A percentile compares a stretch with the other conserved stretches of the same genome.
These are phyloP conservation scores for Sternarchorhynchus goeldii DNA, from an alignment of 2,797 vertebrate species.

Conservation along the genomic window DNA sequence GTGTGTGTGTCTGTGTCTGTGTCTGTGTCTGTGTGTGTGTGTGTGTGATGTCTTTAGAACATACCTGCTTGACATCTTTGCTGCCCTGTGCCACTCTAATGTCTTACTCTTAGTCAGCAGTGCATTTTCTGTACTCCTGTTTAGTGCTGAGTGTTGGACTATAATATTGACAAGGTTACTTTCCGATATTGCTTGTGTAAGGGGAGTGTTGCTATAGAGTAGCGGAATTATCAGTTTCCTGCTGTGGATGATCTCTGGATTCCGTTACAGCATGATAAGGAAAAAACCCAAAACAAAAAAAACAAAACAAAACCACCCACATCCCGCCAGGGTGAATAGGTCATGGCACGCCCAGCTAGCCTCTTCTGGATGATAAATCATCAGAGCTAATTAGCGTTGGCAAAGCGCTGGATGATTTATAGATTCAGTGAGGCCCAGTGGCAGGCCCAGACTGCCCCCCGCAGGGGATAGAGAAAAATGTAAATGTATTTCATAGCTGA, in stretches of 20 bases:
- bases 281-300: background rate
- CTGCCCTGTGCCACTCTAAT: too few relatives aligned
- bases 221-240: too few relatives aligned
- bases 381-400: constrained; percentile 19
- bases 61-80: too few relatives aligned
- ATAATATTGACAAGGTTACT: too few relatives aligned
- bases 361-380: constrained; percentile 21
- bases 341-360: background rate
- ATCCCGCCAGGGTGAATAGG: background rate
- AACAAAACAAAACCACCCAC: background rate
- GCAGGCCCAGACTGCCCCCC: background rate
- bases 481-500: constrained; percentile 3
- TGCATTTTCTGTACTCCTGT: too few relatives aligned
- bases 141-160: too few relatives aligned
- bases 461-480: constrained; percentile 13
- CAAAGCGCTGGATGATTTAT: constrained; percentile 32
- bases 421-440: background rate
- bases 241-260: too few relatives aligned
- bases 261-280: background rate
- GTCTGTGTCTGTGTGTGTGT: background rate
- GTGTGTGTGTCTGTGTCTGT: too few relatives aligned
- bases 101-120: too few relatives aligned
- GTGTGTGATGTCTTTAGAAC: too few relatives aligned
- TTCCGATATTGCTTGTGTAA: too few relatives aligned
- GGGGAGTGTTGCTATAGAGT: background rate